phyloP scores from a whole-genome alignment of 1,140 invertebrate species.

The Dryas iulia region DNA sequence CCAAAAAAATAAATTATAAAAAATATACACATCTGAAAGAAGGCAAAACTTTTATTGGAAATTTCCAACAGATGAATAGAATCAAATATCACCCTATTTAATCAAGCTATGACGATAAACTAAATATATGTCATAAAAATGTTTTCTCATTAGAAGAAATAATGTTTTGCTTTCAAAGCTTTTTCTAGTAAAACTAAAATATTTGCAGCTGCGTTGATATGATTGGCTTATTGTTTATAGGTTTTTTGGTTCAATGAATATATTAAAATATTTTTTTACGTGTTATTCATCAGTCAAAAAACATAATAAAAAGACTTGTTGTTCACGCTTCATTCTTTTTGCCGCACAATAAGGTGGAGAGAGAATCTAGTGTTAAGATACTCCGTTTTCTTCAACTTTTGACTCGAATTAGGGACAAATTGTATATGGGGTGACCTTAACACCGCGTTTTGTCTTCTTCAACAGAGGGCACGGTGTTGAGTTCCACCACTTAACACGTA shows the following conservation, averaged over 20 bases:
- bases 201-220: neutral
- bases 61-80: neutral
- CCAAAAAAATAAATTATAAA: too few species aligned
- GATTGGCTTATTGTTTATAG: neutral
- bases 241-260: neutral
- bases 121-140: neutral
- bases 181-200: neutral
- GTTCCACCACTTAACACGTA: too few species aligned
- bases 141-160: neutral
- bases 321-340: too few species aligned
- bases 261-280: neutral
- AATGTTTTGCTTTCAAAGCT: neutral
- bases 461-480: too few species aligned
- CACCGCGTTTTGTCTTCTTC: too few species aligned
- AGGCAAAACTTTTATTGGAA: neutral
- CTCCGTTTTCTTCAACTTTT: too few species aligned
- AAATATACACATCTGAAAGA: too few species aligned
- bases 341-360: too few species aligned
- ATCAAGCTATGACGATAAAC: neutral
- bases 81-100: neutral
- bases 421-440: too few species aligned
- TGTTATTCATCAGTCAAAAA: neutral
- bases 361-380: too few species aligned
- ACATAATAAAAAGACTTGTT: too few species aligned
- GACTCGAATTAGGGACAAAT: too few species aligned